Conservation (phyloP, 2,797 vertebrate species). For the Sebastes ruberrimus region DNA sequence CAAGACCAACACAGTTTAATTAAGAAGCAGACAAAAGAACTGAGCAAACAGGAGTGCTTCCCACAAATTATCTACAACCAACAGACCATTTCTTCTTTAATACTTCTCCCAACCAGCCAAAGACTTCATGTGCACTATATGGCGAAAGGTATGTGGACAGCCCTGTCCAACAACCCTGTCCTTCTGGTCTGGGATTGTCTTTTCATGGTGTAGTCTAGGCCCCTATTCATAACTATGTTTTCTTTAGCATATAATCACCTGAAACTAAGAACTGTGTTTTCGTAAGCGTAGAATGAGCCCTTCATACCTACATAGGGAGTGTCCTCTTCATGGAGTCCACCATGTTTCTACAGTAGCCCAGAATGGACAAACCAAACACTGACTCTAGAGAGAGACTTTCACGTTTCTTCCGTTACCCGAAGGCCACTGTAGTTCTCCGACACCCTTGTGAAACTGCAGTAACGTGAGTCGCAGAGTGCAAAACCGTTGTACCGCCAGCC, state of each 20-base stretch:
- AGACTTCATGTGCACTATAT: conserved; percentile 7
- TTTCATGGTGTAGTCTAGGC: background rate
- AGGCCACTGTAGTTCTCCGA: no score
- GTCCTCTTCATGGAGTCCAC: accelerated
- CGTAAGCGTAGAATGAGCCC: no score
- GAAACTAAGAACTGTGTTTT: no score
- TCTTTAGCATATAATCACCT: no score
- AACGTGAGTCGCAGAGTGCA: background rate
- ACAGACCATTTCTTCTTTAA: background rate
- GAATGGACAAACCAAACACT: background rate
- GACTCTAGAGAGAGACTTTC: no score
- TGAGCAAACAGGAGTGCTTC: background rate
- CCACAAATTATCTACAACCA: background rate
- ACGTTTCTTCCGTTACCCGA: no score
- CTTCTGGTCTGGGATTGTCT: background rate
- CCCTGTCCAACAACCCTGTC: background rate
- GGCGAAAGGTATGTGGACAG: background rate
- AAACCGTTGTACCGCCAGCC: background rate
- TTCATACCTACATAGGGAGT: no score
- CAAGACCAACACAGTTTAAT: conserved; percentile 15
- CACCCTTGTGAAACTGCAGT: background rate
- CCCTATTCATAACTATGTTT: background rate
- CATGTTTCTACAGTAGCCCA: background rate
- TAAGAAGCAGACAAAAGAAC: conserved; percentile 6
- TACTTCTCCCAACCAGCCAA: conserved; percentile 26